Evolutionary conservation across 2,113 vertebrate genomes (phyloP).

Genomic region (Setophaga coronata): DNA sequence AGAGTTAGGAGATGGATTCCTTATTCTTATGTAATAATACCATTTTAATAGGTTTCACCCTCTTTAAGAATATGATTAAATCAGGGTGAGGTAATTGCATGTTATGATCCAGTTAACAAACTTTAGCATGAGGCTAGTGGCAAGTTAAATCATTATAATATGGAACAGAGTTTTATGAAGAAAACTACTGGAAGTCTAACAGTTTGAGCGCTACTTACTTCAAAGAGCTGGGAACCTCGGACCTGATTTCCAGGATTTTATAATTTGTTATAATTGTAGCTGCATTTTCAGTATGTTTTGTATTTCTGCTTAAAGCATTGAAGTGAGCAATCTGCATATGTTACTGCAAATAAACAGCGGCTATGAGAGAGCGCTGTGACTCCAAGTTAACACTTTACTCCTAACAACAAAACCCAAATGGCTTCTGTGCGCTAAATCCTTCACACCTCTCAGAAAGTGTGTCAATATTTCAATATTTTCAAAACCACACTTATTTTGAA

Average conservation of each 20-base stretch:
- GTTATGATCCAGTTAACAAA: not conserved
- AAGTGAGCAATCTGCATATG: not conserved
- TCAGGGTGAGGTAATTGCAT: not conserved
- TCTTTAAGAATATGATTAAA: slow-evolving; percentile 9
- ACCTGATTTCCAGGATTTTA: not conserved
- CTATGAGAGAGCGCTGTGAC: not conserved
- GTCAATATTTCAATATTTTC: not conserved
- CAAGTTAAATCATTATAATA: slow-evolving; percentile 26
- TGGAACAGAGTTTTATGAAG: not conserved
- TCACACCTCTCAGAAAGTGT: not conserved
- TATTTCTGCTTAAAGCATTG: not conserved
- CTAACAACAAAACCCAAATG: not conserved
- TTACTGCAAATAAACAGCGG: not conserved
- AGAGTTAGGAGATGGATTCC: not conserved
- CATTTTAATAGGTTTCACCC: not conserved
- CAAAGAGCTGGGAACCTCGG: slow-evolving; percentile 15
- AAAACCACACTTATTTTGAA: not conserved
- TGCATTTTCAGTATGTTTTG: not conserved
- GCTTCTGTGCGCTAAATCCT: not conserved
- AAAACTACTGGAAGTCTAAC: slow-evolving; percentile 38
- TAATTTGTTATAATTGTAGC: slow-evolving; percentile 8
- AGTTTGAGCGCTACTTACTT: not conserved
- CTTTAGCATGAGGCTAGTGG: not conserved
- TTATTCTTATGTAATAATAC: not conserved
- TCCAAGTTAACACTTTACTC: not conserved